Percentiles rank a stretch among this genome's conserved stretches.
Conservation (phyloP, 2,113 vertebrate species). For the Salvator merianae region DNA sequence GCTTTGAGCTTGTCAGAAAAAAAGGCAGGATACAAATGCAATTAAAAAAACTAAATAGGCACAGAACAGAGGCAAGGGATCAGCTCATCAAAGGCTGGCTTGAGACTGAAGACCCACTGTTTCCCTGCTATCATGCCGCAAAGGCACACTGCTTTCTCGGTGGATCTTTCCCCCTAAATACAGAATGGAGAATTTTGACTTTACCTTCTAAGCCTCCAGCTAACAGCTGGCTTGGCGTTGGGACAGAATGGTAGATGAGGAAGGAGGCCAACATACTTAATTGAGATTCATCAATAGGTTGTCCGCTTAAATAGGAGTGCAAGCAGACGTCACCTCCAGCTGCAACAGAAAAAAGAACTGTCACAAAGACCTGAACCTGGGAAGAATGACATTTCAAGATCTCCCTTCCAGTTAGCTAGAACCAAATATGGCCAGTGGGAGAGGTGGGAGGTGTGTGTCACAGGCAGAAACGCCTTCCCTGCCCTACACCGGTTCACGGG, state of each 20-base stretch:
- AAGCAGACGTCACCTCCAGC: conserved; percentile 80
- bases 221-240: conserved; percentile 78
- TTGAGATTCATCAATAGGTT: conserved; percentile 71
- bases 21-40: no score
- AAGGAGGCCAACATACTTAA: conserved; percentile 87
- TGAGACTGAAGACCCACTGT: background rate
- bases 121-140: background rate
- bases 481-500: no score
- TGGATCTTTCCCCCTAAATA: background rate
- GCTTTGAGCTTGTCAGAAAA: no score
- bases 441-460: no score
- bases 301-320: conserved; percentile 83
- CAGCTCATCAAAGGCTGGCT: no score
- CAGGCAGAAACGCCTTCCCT: no score
- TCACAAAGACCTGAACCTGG: no score
- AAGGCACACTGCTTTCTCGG: background rate
- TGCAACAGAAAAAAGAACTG: conserved; percentile 52
- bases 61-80: no score
- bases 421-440: no score
- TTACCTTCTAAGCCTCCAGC: conserved; percentile 84
- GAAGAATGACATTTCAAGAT: no score
- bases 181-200: background rate
- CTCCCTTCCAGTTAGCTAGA: no score
- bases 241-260: conserved; percentile 90
- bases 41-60: no score